phyloP scores from a whole-genome alignment of 2,888 invertebrate genomes.

The Drosophila stalkeri region DNA sequence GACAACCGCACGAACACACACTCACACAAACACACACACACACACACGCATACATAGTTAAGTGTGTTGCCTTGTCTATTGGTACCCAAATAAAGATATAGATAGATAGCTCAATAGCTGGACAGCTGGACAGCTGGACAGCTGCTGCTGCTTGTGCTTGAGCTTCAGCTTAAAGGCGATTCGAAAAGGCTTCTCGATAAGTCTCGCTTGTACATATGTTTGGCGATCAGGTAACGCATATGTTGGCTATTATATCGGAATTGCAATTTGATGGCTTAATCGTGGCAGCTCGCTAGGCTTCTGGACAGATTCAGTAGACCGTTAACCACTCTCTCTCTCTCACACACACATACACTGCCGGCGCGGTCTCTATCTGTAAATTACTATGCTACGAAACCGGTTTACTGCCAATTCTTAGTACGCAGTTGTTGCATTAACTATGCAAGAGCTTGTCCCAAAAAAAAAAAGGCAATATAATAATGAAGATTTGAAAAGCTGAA shows the following conservation, averaged over 20 bases:
- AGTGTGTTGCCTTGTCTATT: constrained; percentile 3
- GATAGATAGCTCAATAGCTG: neutral
- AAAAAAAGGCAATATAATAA: constrained; percentile 1
- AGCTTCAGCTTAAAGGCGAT: neutral
- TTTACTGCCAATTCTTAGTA: constrained; percentile 25
- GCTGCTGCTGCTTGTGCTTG: neutral
- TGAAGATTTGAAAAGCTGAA: constrained; percentile 50
- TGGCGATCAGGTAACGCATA: constrained; percentile 4
- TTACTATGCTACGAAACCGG: constrained; percentile 6
- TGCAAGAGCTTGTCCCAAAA: constrained; percentile 35
- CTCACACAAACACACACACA: constrained; percentile 1
- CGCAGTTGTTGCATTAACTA: constrained; percentile 40
- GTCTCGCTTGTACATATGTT: neutral
- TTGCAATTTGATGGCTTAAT: constrained; percentile 25
- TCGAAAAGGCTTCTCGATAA: constrained; percentile 4
- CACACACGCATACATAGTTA: neutral
- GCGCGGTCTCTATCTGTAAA: neutral
- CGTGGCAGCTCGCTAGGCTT: constrained; percentile 10
- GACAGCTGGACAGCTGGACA: neutral
- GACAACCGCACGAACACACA: constrained; percentile 34
- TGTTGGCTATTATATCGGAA: constrained; percentile 1
- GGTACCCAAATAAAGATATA: constrained; percentile 4
- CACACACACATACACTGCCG: neutral
- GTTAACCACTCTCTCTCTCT: neutral
- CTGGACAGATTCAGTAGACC: constrained; percentile 14